A percentile compares a stretch with the other conserved stretches of the same genome.
Evolutionary conservation across 2,113 vertebrate species (phyloP).

Genomic region (Eubucco bourcierii): DNA sequence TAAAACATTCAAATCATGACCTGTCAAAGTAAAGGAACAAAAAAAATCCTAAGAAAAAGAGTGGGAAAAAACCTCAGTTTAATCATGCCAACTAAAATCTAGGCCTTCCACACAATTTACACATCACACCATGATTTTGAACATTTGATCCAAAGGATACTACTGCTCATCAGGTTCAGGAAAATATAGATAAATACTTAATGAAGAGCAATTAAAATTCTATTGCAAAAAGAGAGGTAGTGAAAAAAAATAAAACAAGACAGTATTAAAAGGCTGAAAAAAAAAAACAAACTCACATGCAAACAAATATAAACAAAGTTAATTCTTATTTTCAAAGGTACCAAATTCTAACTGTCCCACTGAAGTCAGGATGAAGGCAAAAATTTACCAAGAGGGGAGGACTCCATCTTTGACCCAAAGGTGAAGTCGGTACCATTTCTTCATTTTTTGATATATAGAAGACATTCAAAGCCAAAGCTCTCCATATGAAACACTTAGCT

Average conservation of each 20-base stretch:
- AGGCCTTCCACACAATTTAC: not conserved
- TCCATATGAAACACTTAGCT: not conserved
- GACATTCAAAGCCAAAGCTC: not conserved
- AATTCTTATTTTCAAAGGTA: not conserved
- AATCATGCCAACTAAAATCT: not conserved
- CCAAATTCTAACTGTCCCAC: not conserved
- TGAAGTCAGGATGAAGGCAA: not conserved
- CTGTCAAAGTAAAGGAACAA: not conserved
- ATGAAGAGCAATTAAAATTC: not conserved
- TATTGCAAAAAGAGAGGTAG: not conserved
- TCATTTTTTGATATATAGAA: not conserved
- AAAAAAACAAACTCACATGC: not conserved
- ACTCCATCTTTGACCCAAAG: not conserved
- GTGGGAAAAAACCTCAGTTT: not conserved
- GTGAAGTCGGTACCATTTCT: not conserved
- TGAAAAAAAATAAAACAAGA: not conserved
- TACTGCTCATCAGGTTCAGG: not conserved
- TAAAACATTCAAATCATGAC: not conserved
- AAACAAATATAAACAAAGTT: constrained; percentile 4
- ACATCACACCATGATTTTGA: not conserved
- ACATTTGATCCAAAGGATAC: not conserved
- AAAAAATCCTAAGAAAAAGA: not conserved
- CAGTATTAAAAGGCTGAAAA: not conserved
- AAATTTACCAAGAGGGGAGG: not conserved
- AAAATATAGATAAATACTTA: not conserved